phyloP scores from a whole-genome alignment of 2,888 invertebrate genomes.

The Phaonia tiefii region DNA sequence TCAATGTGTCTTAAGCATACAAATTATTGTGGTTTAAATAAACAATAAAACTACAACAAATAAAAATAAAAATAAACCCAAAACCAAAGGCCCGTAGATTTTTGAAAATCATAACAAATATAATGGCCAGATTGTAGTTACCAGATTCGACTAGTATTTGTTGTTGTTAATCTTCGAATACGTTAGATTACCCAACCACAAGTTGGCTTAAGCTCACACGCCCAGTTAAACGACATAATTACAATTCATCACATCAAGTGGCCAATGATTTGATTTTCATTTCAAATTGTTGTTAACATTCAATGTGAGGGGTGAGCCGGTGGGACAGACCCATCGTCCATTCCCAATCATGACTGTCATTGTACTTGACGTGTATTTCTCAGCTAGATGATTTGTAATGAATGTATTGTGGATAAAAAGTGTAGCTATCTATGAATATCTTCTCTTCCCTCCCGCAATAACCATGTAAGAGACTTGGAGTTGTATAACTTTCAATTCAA shows the following conservation, averaged over 20 bases:
- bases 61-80: too few relatives aligned
- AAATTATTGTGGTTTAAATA: conserved; percentile 3
- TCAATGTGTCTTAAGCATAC: conserved; percentile 10
- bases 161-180: too few relatives aligned
- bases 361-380: not conserved
- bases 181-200: too few relatives aligned
- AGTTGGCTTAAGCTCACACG: conserved; percentile 45
- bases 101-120: not conserved
- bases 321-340: not conserved
- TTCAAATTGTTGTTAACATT: conserved; percentile 19
- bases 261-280: conserved; percentile 36
- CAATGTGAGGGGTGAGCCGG: not conserved
- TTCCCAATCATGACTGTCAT: not conserved
- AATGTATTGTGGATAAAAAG: too few relatives aligned
- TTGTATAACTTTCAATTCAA: conserved; percentile 65
- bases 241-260: conserved; percentile 68
- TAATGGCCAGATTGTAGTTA: too few relatives aligned
- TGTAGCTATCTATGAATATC: too few relatives aligned
- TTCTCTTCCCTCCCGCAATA: too few relatives aligned
- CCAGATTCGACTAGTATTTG: too few relatives aligned
- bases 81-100: not conserved
- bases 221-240: conserved; percentile 68
- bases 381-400: too few relatives aligned
- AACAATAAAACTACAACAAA: too few relatives aligned
- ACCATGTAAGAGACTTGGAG: too few relatives aligned